phyloP scores from a whole-genome alignment of 1,140 invertebrate species.

The Bombus superbus region DNA sequence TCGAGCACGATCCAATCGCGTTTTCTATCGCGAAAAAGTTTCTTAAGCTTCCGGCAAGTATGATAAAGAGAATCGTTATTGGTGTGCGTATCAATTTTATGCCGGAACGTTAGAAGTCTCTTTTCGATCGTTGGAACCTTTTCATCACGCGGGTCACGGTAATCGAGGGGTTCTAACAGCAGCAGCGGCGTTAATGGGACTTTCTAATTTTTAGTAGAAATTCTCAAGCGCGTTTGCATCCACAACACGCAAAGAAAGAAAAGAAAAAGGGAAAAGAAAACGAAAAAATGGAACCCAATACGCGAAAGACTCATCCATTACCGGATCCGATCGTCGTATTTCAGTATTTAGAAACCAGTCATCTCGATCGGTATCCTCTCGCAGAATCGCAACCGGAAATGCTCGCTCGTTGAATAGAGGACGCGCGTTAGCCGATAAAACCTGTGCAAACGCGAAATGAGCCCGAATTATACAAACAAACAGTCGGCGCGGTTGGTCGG shows the following conservation, averaged over 20 bases:
- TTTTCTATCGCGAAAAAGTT: background rate
- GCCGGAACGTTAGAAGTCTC: too few species aligned
- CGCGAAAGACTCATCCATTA: background rate
- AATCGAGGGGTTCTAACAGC: too few species aligned
- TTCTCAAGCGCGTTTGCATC: too few species aligned
- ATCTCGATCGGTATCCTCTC: background rate
- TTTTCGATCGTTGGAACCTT: too few species aligned
- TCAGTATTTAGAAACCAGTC: background rate
- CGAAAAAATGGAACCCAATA: background rate
- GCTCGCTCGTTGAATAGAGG: background rate
- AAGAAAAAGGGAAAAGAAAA: too few species aligned
- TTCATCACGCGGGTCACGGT: too few species aligned
- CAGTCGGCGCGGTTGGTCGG: background rate
- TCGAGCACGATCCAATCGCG: background rate
- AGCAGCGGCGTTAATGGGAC: too few species aligned
- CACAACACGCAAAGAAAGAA: background rate
- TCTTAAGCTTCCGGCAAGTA: background rate
- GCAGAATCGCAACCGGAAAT: background rate
- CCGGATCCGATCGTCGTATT: background rate
- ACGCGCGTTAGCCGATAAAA: background rate
- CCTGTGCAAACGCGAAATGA: background rate
- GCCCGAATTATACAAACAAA: slow-evolving; percentile 32
- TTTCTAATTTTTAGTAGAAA: too few species aligned
- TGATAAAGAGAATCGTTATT: too few species aligned
- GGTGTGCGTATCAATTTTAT: too few species aligned